phyloP scores from a whole-genome alignment of 2,113 vertebrate species.

The Sinosuthora webbiana region DNA sequence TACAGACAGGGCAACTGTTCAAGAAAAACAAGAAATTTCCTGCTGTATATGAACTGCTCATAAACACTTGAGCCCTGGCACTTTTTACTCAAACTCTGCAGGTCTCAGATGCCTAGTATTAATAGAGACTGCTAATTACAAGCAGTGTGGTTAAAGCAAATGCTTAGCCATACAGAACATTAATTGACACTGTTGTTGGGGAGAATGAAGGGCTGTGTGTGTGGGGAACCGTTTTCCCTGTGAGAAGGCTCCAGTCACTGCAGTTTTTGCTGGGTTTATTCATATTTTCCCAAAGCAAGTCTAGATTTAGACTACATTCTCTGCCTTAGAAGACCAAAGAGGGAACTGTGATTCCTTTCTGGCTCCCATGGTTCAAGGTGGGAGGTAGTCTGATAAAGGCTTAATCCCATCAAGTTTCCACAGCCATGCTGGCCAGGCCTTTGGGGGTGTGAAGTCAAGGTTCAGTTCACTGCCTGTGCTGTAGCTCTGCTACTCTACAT shows the following conservation, averaged over 20 bases:
- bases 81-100: constrained; percentile 34
- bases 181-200: background rate
- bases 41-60: constrained; percentile 56
- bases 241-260: background rate
- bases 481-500: background rate
- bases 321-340: background rate
- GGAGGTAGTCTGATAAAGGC: background rate
- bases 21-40: constrained; percentile 68
- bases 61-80: constrained; percentile 62
- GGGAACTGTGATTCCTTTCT: constrained; percentile 17
- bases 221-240: background rate
- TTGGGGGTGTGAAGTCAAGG: background rate
- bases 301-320: constrained; percentile 8
- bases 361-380: constrained; percentile 21
- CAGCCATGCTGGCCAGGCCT: background rate
- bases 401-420: background rate
- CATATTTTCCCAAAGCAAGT: constrained; percentile 4
- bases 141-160: constrained; percentile 40
- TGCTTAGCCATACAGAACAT: constrained; percentile 4
- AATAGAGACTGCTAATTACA: constrained; percentile 55
- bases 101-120: constrained; percentile 57
- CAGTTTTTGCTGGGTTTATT: background rate
- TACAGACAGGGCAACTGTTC: constrained; percentile 31
- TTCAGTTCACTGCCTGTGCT: background rate
- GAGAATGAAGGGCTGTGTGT: background rate